Base-by-base conservation (phyloP, 2,888 invertebrate species). In the Drosophila recens region DNA sequence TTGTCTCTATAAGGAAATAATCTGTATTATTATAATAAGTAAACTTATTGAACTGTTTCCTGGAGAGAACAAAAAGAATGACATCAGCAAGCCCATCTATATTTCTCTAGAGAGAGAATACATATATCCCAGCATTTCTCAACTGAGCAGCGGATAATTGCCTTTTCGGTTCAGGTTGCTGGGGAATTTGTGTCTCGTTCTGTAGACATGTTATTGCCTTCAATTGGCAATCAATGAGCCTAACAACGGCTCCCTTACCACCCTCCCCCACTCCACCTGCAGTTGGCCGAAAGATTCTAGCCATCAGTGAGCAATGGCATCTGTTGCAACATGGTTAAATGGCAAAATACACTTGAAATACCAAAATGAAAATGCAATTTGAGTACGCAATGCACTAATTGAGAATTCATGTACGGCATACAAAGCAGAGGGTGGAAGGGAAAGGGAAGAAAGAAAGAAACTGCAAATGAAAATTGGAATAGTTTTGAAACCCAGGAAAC, bases 281-380 rank as follows among this genome's bases (percentile, higher is more conserved):
- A 42, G 42, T 17, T 42, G 17, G 17, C 4, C 27, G 5, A 30
- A 23, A 48, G 36, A 57, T 23, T 23, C 30, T 48, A 27, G 49
- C 30, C 40, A 33, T 20, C n/a, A 51, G 56, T 58, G 63, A 74
- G 59, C 64, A 54, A 64, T 74, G 64, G 73, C 54, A 56, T 61
- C 75, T 56, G 64, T 48, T 62, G 64, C 59, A 56, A 56, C 58
- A 54, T 54, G 45, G 49, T 48, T 42, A 74, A 80, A 77, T 54
- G 45, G 49, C 51, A 46, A 74, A 80, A 77, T 74, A 67, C 79
- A 80, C 71, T 71, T 74, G 62, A 64, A 57, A 67, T 48, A 34
- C 63, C 59, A 66, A 74, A 77, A 51, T 3, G 58, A 58, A 48
- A 48, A 38, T 23, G 36, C 43, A 34, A 40, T 33, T 38, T 65